Evolutionary conservation across 2,888 invertebrate species (phyloP), one percentile per base, ranked within the genome.

Genomic region (Abscondita cerata): DNA sequence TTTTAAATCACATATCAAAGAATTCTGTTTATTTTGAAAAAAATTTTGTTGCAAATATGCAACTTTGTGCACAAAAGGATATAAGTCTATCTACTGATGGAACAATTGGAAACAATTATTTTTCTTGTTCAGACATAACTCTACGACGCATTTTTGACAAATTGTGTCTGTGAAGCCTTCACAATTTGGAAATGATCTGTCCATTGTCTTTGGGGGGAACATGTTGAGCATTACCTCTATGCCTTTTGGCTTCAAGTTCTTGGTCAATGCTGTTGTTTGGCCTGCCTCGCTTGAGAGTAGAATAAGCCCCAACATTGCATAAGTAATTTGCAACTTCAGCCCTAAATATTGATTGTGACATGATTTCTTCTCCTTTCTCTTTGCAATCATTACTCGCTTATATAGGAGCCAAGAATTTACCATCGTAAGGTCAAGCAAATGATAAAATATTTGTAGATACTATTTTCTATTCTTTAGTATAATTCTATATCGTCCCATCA

Each of bases 361-460:
- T 19, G 2, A 46, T 46, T 46, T 46, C 46, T 20, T 18, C 1
- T 11, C 19, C 6, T 18, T 19, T 12, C 36, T 9, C 12, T 36
- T 40, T 13, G 2, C 34, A 11, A 33, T 34, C 34, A 50, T 50
- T 3, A 59, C 47, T 33, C 53, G 31, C 50, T 47, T 48, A 50
- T 70, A 68, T 25, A 70, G 55, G 25, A 71, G 44, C 54, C 67
- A 71, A 6, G 68, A 36, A 64, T 69, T 73, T 41, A 60, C 61
- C 38, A 63, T 60, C 11, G 66, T 52, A 44, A 71, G 54, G 57
- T 72, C 68, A 11, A 68, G 16, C 18, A 68, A 41, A 34, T 66
- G 62, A 41, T 66, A 66, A 59, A 68, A 67, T 9, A 71, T 61
- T 18, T 66, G 36, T 8, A 65, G 41, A 46, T 67, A 59, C 68